Conservation (phyloP, 2,797 vertebrate genomes). For the Manis pentadactyla region DNA sequence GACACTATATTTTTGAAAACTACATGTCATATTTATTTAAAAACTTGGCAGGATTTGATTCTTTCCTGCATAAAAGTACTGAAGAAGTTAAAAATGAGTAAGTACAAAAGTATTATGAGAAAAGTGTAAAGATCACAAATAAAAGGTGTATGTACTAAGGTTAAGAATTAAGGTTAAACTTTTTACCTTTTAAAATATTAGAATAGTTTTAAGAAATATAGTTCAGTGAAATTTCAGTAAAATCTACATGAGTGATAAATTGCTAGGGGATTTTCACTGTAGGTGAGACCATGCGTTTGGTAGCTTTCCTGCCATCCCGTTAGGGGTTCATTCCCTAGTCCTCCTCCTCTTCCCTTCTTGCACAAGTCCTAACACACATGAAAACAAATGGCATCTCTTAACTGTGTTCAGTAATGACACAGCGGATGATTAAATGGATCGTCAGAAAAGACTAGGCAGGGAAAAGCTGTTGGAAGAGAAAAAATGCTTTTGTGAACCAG, state of each 20-base stretch:
- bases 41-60: slow-evolving; percentile 18
- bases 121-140: slow-evolving; percentile 21
- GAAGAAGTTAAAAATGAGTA: slow-evolving; percentile 35
- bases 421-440: background rate
- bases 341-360: background rate
- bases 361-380: background rate
- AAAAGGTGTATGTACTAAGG: background rate
- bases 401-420: background rate
- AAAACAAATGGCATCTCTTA: slow-evolving; percentile 13
- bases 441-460: background rate
- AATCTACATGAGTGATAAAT: slow-evolving; percentile 30
- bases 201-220: slow-evolving; percentile 17
- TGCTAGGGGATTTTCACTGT: background rate
- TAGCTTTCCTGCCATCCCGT: background rate
- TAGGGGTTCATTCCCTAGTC: background rate
- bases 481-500: background rate
- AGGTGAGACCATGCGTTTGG: slow-evolving; percentile 1
- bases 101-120: slow-evolving; percentile 39
- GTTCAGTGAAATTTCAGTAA: slow-evolving; percentile 35
- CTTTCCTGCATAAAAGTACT: background rate
- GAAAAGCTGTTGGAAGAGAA: background rate
- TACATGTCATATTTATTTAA: background rate
- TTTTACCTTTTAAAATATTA: slow-evolving; percentile 53
- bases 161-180: background rate
- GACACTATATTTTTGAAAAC: background rate